Evolutionary conservation across 2,888 invertebrate genomes (phyloP), one percentile per base, ranked within the genome.

Genomic region (Colletes collaris): DNA sequence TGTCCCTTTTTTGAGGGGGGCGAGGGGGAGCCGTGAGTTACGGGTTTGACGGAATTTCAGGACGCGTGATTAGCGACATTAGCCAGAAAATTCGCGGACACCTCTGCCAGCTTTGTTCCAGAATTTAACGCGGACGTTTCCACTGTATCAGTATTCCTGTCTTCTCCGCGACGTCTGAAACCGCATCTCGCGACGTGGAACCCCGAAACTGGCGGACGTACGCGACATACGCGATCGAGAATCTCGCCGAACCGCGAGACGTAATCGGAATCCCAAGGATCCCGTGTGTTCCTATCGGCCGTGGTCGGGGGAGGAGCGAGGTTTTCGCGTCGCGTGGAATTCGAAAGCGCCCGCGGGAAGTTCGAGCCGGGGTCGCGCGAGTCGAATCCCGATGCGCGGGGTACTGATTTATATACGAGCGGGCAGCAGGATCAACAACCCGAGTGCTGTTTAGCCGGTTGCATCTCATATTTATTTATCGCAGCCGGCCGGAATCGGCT

Each of bases 381-480:
- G 59, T 68, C 77, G 82, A 79, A 83, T 79, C 81, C 75, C 76
- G 79, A 77, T 73, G 79, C 75, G 75, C 63, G 68, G 77, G 79
- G 0, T 40, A 13, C 77, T 86, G 89, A 89, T 86, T 84, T 87
- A 88, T 86, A 82, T 85, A 76, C 82, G 79, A 86, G 81, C 76
- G 69, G 37, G 35, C 72, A 63, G 83, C 79, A 88, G 88, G 90
- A 90, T 90, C 90, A 90, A 89, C 89, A 89, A 88, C 89, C 89
- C 86, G 83, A 79, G 86, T 85, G 79, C 84, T 87, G 87, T 88
- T 89, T 88, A 88, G 87, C 75, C 79, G 84, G 80, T 60, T 88
- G 89, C 85, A 87, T 87, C 88, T 85, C 85, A 88, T 88, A 89
- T 90, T 90, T 90, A 89, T 90, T 90, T 90, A 89, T 87, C 83